These are phyloP conservation scores for Oryctes rhinoceros DNA, from an alignment of 1,140 invertebrate species.

Conservation along the genomic window DNA sequence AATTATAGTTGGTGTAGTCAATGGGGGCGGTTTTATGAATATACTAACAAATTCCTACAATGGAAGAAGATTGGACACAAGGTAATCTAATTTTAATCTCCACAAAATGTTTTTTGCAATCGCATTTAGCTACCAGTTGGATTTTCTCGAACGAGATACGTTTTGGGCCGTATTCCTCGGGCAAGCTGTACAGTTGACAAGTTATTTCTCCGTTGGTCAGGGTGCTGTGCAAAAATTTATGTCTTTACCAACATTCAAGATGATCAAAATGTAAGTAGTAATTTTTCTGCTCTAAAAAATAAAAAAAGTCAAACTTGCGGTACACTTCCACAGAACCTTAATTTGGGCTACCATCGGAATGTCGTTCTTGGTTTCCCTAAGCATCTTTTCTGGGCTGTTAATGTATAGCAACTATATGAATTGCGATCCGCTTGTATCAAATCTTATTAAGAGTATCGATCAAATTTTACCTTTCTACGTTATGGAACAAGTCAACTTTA, in stretches of 20 bases:
- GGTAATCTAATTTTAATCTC: background rate
- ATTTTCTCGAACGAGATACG: conserved; percentile 56
- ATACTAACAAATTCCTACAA: conserved; percentile 22
- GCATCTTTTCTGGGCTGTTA: conserved; percentile 71
- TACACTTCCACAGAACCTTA: background rate
- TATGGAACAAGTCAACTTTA: conserved; percentile 65
- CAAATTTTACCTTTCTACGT: conserved; percentile 69
- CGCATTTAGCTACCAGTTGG: conserved; percentile 66
- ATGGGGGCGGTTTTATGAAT: conserved; percentile 42
- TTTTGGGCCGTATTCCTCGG: conserved; percentile 70
- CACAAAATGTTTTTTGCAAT: background rate
- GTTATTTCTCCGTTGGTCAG: conserved; percentile 67
- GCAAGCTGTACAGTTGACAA: conserved; percentile 66
- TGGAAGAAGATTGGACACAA: conserved; percentile 33
- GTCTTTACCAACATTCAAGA: conserved; percentile 63
- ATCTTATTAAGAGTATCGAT: conserved; percentile 63
- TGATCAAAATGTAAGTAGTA: conserved; percentile 63
- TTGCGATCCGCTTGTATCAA: conserved; percentile 74
- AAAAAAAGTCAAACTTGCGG: background rate
- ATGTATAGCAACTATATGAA: conserved; percentile 77
- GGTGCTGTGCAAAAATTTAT: conserved; percentile 70
- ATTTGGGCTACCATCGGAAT: conserved; percentile 53
- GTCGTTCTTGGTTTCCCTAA: conserved; percentile 61
- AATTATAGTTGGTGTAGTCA: conserved; percentile 68
- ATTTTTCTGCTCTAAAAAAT: background rate